Base-by-base conservation (phyloP, 2,888 invertebrate species). In the Hemistola chrysoprasaria region DNA sequence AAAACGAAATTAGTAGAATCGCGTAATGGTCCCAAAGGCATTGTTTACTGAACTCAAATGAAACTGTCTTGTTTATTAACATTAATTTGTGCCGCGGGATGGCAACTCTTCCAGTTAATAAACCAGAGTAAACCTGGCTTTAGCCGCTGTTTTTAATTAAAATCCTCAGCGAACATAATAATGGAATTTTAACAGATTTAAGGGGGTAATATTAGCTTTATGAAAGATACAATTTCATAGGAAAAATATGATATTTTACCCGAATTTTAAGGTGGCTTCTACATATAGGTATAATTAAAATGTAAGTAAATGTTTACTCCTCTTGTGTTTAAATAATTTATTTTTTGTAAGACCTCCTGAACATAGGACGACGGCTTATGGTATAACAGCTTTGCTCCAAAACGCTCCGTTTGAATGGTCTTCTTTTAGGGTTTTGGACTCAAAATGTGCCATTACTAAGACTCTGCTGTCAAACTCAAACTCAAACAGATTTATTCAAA, bases 111-210 rank as follows among this genome's bases (percentile, higher is more conserved):
- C 33, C 20, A 38, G 38, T 31, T 41, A 9, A 49, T 45, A 40
- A 16, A 16, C 16, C 2, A 16, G 16, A 16, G 4, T 44, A 47
- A 51, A 45, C 47, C 36, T 28, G 21, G 40, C 34, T 37, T 11
- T 34, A 9, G 39, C 33, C 47, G 31, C 41, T 51, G 44, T 49
- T 51, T 50, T 53, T 54, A 54, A 54, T 54, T 54, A 54, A 53
- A 53, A 50, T 41, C 42, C 44, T 44, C 27, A 22, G 37, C 41
- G 39, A 34, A 29, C 40, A 32, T 39, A 47, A 47, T 48, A 50
- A 50, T 38, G 38, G 43, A 23, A 42, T 31, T 41, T 48, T 40
- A 50, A 44, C 46, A 40, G 44, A 44, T 50, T 50, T 48, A 40
- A 41, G 47, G 40, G 35, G 36, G 34, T 36, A 26, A 39, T 35